Evolutionary conservation across 2,888 invertebrate species (phyloP).

Genomic region (Charanyca ferruginea): DNA sequence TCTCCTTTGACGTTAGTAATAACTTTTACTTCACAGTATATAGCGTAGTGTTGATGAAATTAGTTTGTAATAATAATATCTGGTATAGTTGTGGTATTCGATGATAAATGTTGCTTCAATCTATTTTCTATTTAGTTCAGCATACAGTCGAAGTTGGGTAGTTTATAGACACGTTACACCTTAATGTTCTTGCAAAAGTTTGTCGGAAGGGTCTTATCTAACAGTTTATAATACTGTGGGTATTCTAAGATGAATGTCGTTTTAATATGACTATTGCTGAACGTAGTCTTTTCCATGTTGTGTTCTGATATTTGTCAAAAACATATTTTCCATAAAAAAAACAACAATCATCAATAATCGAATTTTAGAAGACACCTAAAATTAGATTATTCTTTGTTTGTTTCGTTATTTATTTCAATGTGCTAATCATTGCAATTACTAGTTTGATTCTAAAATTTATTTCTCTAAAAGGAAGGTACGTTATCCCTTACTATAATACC

Average conservation of each 20-base stretch:
- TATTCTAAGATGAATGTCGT: neutral
- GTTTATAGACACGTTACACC: conserved; percentile 14
- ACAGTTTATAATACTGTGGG: conserved; percentile 6
- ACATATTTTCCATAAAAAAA: no score
- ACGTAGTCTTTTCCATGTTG: no score
- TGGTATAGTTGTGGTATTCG: conserved; percentile 21
- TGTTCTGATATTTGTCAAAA: no score
- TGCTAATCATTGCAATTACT: no score
- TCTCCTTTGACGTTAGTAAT: conserved; percentile 23
- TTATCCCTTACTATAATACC: no score
- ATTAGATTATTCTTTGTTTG: no score
- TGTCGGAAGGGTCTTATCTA: neutral
- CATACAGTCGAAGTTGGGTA: conserved; percentile 11
- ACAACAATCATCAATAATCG: no score
- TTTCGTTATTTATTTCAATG: no score
- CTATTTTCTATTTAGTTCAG: conserved; percentile 39
- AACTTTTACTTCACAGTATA: conserved; percentile 5
- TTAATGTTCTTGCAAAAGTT: conserved; percentile 23
- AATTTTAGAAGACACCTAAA: no score
- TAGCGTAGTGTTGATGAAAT: conserved; percentile 16
- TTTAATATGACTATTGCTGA: no score
- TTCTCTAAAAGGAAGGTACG: no score
- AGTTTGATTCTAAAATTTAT: no score
- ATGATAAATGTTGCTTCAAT: conserved; percentile 44
- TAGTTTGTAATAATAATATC: conserved; percentile 23